Conservation (phyloP, 2,797 vertebrate species). For the Pelodytes ibericus region DNA sequence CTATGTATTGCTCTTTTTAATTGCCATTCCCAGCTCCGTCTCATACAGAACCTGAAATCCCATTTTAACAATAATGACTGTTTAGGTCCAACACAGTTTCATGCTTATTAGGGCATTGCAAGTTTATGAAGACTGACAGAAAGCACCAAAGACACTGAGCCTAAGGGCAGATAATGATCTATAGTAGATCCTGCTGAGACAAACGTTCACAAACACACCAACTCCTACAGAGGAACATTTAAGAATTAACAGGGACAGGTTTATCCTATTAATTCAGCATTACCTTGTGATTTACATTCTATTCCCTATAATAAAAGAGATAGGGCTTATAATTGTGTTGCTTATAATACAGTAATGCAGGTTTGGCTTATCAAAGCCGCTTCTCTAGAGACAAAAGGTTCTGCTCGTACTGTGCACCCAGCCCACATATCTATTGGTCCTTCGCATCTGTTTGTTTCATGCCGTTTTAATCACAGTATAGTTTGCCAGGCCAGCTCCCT, state of each 20-base stretch:
- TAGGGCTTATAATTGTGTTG: too few species aligned
- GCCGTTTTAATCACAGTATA: conserved; percentile 51
- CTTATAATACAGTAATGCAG: neutral
- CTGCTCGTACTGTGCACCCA: conserved; percentile 34
- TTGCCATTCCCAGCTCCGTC: neutral
- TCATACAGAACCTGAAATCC: neutral
- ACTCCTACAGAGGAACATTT: too few species aligned
- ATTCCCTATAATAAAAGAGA: too few species aligned
- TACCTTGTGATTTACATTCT: too few species aligned
- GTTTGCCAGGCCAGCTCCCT: conserved; percentile 45
- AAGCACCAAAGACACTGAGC: too few species aligned
- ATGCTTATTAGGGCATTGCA: neutral
- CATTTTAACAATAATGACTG: neutral
- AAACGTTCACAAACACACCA: too few species aligned
- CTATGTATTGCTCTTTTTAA: neutral
- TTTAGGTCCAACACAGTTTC: neutral
- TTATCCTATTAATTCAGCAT: too few species aligned
- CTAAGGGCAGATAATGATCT: too few species aligned
- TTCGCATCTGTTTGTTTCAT: conserved; percentile 51
- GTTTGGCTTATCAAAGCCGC: conserved; percentile 5
- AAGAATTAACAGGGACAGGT: too few species aligned
- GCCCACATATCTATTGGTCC: conserved; percentile 39
- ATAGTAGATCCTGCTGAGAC: too few species aligned
- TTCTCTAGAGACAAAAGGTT: conserved; percentile 33
- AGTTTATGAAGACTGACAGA: neutral